A percentile compares a stretch with the other conserved stretches of the same genome.
These are phyloP conservation scores for Belgica antarctica DNA, from an alignment of 2,888 invertebrate genomes.

Conservation along the genomic window DNA sequence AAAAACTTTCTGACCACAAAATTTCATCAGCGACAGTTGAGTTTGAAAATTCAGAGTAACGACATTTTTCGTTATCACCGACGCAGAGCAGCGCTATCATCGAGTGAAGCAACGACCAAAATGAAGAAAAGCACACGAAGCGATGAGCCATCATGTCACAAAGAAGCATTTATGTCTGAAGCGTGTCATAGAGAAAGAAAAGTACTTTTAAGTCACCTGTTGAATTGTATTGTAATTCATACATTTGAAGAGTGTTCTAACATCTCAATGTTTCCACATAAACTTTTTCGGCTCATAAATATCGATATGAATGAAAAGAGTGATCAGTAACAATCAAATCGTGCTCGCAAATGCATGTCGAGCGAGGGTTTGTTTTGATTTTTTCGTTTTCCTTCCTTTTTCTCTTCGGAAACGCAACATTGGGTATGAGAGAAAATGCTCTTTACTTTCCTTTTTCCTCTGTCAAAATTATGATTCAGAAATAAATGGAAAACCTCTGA, in stretches of 20 bases:
- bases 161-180: constrained; percentile 23
- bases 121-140: neutral
- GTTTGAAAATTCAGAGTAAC: neutral
- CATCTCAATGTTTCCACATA: constrained; percentile 12
- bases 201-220: constrained; percentile 37
- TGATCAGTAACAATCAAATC: constrained; percentile 42
- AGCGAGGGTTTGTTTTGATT: neutral
- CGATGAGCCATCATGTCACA: constrained; percentile 1
- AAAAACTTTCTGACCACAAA: neutral
- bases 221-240: constrained; percentile 38
- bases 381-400: neutral
- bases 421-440: neutral
- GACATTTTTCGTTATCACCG: neutral
- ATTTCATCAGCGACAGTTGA: neutral
- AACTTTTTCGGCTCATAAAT: constrained; percentile 37
- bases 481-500: constrained; percentile 5
- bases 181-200: constrained; percentile 1
- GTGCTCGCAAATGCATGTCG: constrained; percentile 40
- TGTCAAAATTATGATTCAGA: constrained; percentile 39
- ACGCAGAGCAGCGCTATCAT: neutral
- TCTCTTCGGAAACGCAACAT: neutral
- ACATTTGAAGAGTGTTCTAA: constrained; percentile 37
- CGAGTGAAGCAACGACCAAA: neutral
- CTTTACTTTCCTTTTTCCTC: neutral
- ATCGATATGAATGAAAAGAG: constrained; percentile 36